These are phyloP conservation scores for Spheniscus humboldti DNA, from an alignment of 2,797 vertebrate genomes.

Conservation along the genomic window DNA sequence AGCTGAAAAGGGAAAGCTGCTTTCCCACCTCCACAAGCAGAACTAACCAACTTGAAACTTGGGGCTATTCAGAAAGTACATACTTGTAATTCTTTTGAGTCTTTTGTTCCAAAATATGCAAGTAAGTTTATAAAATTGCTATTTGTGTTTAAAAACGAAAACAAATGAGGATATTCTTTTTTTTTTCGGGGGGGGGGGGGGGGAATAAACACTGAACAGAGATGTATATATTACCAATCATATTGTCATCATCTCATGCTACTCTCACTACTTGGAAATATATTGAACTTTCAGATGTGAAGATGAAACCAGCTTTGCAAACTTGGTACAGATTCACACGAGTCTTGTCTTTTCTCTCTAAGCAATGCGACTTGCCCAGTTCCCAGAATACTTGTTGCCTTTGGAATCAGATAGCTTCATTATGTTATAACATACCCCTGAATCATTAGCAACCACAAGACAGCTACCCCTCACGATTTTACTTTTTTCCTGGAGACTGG, in stretches of 20 bases:
- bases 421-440: background rate
- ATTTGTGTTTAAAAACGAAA: background rate
- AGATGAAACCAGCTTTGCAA: background rate
- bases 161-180: background rate
- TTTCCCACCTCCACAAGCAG: background rate
- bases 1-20: constrained; percentile 16
- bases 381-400: background rate
- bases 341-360: background rate
- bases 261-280: background rate
- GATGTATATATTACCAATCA: background rate
- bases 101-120: background rate
- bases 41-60: background rate
- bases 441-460: background rate
- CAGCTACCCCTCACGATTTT: background rate
- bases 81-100: background rate
- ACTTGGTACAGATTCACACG: background rate
- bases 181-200: background rate
- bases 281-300: background rate
- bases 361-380: background rate
- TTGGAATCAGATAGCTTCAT: background rate
- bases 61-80: background rate
- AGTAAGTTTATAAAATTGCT: background rate
- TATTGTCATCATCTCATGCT: background rate
- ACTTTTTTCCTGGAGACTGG: background rate
- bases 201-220: background rate